Evolutionary conservation across 2,888 invertebrate genomes (phyloP), one percentile per base, ranked within the genome.

Genomic region (Neoitamus cyanurus): DNA sequence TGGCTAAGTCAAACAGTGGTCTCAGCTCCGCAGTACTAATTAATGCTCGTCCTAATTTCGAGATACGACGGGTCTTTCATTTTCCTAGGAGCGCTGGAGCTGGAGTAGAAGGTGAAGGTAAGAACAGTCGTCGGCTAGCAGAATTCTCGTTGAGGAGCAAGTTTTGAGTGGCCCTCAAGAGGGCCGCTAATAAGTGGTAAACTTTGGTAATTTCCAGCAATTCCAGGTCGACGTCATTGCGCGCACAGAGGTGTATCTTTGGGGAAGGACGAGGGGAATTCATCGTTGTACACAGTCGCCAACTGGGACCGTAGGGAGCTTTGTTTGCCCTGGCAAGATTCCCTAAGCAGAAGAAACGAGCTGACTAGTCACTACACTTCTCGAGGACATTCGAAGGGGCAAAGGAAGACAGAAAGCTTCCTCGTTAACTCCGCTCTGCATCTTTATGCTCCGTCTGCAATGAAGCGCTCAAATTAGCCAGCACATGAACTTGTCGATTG

Each of bases 11-110:
- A 37, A 75, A 75, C 37, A 75, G 75, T 75, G 42, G 75, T 42
- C 42, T 13, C 42, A 37, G 28, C 75, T 75, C 28, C 73, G 20
- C 11, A 25, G 75, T 42, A 75, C 75, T 75, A 75, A 75, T 75
- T 75, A 75, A 75, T 75, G 75, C 75, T 75, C 75, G 75, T 30
- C 75, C 75, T 42, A 75, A 75, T 75, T 75, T 75, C 36, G 6
- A 75, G 25, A 75, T 28, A 75, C 75, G 42, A 75, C 46, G 30
- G n/a, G 75, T 20, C 28, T 73, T 28, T 42, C 42, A 37, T 75
- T 42, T 75, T 75, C 11, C 42, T 42, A 25, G 58, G 25, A 58
- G 25, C 25, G 20, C 20, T 25, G 25, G 58, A 58, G 58, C 25
- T 58, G 25, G 58, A 58, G 58, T 46, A 9, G 20, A 20, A 42